Percentiles rank a stretch among this genome's conserved stretches.
phyloP scores from a whole-genome alignment of 2,797 vertebrate genomes.

The Leuciscus waleckii region DNA sequence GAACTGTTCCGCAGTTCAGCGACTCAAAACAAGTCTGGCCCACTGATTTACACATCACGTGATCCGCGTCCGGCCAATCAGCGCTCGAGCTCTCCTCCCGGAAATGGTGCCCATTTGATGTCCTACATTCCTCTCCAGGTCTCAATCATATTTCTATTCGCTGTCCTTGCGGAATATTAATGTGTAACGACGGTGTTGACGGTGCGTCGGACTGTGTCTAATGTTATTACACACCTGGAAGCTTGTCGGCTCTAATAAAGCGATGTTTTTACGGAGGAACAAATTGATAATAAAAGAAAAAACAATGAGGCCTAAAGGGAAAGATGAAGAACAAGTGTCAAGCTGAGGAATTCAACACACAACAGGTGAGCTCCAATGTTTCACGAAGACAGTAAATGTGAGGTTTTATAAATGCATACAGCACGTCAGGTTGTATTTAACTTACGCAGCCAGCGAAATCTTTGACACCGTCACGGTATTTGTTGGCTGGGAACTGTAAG shows the following conservation, averaged over 20 bases:
- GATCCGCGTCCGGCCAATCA: not conserved
- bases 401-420: not conserved
- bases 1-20: not conserved
- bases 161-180: conserved; percentile 19
- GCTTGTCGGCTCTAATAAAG: not conserved
- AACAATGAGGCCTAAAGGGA: conserved; percentile 67
- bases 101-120: conserved; percentile 38
- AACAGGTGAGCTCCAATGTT: conserved; percentile 49
- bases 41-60: not conserved
- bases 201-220: not conserved
- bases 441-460: not conserved
- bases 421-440: not conserved
- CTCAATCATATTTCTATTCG: conserved; percentile 22
- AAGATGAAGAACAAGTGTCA: conserved; percentile 43
- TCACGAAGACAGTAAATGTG: not conserved
- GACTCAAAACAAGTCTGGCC: not conserved
- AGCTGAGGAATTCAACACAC: conserved; percentile 50
- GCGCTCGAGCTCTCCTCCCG: not conserved
- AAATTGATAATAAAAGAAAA: conserved; percentile 9
- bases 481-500: not conserved
- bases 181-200: conserved; percentile 12
- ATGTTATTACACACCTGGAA: not conserved
- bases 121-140: conserved; percentile 23
- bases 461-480: not conserved
- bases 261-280: not conserved